Evolutionary conservation across 2,797 vertebrate genomes (phyloP), one percentile per base, ranked within the genome.

Genomic region (Lepidocolaptes lacrymiger): DNA sequence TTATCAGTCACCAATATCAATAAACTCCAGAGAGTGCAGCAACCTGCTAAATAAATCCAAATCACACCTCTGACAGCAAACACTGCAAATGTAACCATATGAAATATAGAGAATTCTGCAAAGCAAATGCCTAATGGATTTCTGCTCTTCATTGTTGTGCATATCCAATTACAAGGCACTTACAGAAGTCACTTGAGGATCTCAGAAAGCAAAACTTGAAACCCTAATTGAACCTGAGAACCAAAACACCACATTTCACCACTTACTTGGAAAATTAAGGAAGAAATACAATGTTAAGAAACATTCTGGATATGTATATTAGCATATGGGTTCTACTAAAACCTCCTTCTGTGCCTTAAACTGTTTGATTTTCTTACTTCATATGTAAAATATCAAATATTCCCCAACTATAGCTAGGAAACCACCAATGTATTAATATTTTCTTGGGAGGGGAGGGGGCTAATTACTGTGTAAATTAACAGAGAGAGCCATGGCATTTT

Each of bases 401-500:
- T 67, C 27, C 8, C 26, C 32, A 82, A 17, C 7, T 10, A 36
- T 18, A 54, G 4, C 55, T 1, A 43, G 18, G n/a, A 32, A 93
- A 36, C 20, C 34, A 72, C 7, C 18, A 55, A n/a, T 1, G 10
- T 28, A 36, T 48, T 63, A 63, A 28, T 30, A 39, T 41, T 72
- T 28, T 30, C 34, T 72, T 3, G 36, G 15, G 24, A 12, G 27
- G 12, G 18, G n/a, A 64, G 37, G 11, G 12, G 12, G 37, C 4
- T 30, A 91, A 77, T 67, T 55, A 74, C 54, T 34, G 16, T 59
- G 43, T 30, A 64, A 76, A 17, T 44, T 41, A 73, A 39, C 28
- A 66, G 46, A 30, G 1, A 76, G 39, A 34, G 26, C 23, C n/a
- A 37, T 0, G 0, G 34, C 8, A 46, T 52, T 61, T 75, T 46